Conservation (phyloP, 2,888 invertebrate species). For the Dryadula phaetusa region DNA sequence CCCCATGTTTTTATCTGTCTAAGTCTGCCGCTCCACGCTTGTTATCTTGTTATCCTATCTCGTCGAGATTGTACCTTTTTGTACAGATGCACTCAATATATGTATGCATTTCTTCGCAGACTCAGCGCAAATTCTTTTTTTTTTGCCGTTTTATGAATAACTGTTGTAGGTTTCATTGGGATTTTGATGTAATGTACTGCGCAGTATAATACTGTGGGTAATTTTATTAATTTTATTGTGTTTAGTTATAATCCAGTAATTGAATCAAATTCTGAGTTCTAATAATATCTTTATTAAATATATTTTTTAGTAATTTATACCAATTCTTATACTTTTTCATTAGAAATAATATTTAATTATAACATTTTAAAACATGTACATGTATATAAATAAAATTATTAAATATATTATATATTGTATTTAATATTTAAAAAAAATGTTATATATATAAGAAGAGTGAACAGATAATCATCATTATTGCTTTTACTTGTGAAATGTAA, state of each 20-base stretch:
- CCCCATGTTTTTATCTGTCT: constrained; percentile 80
- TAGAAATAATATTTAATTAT: no score
- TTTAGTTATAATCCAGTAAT: no score
- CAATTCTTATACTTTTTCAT: no score
- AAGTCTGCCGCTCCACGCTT: constrained; percentile 75
- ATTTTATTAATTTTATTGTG: no score
- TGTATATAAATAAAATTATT: no score
- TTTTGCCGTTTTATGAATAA: constrained; percentile 48
- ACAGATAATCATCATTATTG: neutral
- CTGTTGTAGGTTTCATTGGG: constrained; percentile 27
- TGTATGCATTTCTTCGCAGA: constrained; percentile 51
- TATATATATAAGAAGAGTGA: no score
- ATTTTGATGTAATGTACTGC: constrained; percentile 18
- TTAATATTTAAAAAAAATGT: no score
- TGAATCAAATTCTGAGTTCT: no score
- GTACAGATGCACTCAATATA: constrained; percentile 56
- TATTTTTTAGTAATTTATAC: no score
- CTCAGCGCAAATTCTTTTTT: constrained; percentile 40
- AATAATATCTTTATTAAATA: no score
- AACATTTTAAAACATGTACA: no score
- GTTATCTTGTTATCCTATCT: constrained; percentile 84
- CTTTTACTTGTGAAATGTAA: constrained; percentile 8
- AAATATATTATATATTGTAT: no score
- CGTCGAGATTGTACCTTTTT: constrained; percentile 79
- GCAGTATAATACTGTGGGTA: neutral